Evolutionary conservation across 2,888 invertebrate genomes (phyloP).

Genomic region (Drosophila pegasa): DNA sequence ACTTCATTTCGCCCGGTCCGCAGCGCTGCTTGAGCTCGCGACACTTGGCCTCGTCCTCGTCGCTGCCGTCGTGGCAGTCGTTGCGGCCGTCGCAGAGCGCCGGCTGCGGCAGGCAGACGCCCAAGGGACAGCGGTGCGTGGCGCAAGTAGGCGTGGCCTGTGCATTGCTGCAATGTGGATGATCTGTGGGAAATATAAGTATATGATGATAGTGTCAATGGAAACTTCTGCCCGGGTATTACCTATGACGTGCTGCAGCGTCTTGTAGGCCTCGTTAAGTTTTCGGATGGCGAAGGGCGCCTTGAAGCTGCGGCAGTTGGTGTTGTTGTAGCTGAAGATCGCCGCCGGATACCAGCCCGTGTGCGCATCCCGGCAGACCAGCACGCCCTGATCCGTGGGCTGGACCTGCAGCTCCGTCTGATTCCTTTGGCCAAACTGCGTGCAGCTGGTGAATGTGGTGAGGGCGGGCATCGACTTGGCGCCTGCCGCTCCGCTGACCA

Average conservation of each 20-base stretch:
- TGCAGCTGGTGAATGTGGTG: conserved; percentile 74
- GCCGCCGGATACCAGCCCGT: conserved; percentile 91
- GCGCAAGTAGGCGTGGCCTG: conserved; percentile 84
- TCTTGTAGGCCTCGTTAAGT: conserved; percentile 70
- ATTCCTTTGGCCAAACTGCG: conserved; percentile 73
- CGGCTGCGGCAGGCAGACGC: conserved; percentile 87
- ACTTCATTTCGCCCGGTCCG: conserved; percentile 87
- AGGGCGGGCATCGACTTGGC: conserved; percentile 45
- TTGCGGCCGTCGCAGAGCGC: conserved; percentile 89
- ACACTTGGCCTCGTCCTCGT: conserved; percentile 86
- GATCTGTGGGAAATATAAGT: conserved; percentile 57
- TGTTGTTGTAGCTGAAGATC: conserved; percentile 87
- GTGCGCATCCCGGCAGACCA: conserved; percentile 88
- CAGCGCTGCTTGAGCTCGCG: conserved; percentile 85
- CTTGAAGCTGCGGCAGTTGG: conserved; percentile 84
- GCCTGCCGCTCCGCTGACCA: conserved; percentile 50
- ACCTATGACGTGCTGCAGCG: conserved; percentile 81
- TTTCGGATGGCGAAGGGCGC: conserved; percentile 71
- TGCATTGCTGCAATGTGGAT: conserved; percentile 71
- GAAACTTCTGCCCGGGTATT: background rate
- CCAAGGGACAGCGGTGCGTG: conserved; percentile 89
- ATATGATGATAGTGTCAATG: background rate
- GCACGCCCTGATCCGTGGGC: conserved; percentile 88
- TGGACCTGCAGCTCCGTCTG: conserved; percentile 51
- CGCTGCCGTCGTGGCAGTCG: conserved; percentile 89